Evolutionary conservation across 2,888 invertebrate genomes (phyloP), one percentile per base, ranked within the genome.

Genomic region (Lasius fuliginosus): DNA sequence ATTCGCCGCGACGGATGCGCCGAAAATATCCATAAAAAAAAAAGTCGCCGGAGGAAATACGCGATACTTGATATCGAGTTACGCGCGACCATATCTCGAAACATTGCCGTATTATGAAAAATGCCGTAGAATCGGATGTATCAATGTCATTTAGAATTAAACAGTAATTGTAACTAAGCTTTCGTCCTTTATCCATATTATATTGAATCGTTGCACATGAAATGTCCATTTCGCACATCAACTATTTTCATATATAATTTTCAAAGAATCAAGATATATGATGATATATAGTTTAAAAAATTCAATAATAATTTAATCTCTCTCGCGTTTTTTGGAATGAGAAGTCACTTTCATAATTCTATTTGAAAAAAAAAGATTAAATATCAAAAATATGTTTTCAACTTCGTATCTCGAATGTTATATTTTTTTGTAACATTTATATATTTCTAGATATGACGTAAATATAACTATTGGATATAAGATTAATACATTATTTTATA

Each of bases 121-220:
- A 69, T 53, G n/a, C 53, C 53, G 53, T 4, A 23, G 23, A 4
- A 27, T 30, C 49, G 30, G n/a, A 49, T n/a, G 30, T 49, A 23
- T 69, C 69, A 69, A 49, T n/a, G 68, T 49, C 49, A 49, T 18
- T 68, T 18, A 33, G 49, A 49, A 69, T 69, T 69, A 69, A 33
- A 12, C 15, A 4, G n/a, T 23, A 30, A 23, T 69, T 36, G 12
- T 15, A 53, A 53, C 53, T 30, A 69, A 69, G n/a, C 49, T 69
- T 69, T 69, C 53, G 30, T 33, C 33, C 15, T 69, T 36, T 12
- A 33, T 33, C 30, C 11, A 30, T 12, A n/a, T 49, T 49, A 46
- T 5, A 62, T 62, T 33, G 11, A 11, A 46, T 30, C 30, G 30
- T 30, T 49, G 2, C 46, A 36, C 5, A 15, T 33, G 33, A 53